phyloP scores from a whole-genome alignment of 2,113 vertebrate genomes.

The Antigone vipio region DNA sequence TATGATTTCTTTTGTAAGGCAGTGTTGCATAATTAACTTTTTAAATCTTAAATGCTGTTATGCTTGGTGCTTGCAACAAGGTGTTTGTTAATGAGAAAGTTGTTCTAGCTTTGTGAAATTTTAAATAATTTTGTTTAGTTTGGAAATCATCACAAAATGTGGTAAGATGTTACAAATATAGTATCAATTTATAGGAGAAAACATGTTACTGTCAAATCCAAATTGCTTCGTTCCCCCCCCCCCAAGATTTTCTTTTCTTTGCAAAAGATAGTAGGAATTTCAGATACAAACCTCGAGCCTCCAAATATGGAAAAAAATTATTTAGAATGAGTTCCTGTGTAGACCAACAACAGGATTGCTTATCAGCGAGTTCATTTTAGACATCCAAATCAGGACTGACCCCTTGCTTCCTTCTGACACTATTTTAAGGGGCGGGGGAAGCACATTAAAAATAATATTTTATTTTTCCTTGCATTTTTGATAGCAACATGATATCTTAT shows the following conservation, averaged over 20 bases:
- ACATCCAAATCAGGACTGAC: background rate
- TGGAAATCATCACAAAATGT: background rate
- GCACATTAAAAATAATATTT: background rate
- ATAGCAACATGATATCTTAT: background rate
- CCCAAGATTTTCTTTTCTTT: background rate
- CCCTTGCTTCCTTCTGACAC: background rate
- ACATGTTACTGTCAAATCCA: background rate
- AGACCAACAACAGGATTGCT: background rate
- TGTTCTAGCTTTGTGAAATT: background rate
- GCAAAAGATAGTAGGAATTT: background rate
- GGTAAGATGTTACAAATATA: background rate
- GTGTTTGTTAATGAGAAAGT: background rate
- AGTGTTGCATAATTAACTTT: background rate
- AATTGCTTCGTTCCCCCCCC: rapidly evolving
- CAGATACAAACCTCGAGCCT: background rate
- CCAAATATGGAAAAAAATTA: background rate
- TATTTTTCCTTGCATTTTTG: background rate
- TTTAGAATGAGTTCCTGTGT: background rate
- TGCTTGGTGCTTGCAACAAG: background rate
- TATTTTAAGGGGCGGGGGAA: background rate
- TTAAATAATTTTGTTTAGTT: background rate
- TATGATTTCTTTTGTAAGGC: background rate
- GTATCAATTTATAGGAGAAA: background rate
- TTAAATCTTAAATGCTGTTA: background rate
- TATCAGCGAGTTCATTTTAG: background rate